Evolutionary conservation across 2,888 invertebrate genomes (phyloP).

Genomic region (Ochropleura leucogaster): DNA sequence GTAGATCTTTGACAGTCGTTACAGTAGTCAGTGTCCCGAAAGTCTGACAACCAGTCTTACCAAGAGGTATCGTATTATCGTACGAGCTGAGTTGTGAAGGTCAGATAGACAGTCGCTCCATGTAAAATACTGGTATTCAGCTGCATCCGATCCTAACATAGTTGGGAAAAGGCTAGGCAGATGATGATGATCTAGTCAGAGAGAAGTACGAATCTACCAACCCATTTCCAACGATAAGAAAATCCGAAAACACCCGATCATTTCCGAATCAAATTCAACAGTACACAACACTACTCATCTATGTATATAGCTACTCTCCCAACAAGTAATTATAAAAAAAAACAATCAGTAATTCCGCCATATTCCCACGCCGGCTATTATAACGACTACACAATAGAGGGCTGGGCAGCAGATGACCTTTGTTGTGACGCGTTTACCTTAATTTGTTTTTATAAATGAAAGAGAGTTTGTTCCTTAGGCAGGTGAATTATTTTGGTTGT

Average conservation of each 20-base stretch:
- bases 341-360: constrained; percentile 34
- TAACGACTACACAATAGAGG: constrained; percentile 30
- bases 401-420: constrained; percentile 47
- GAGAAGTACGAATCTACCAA: background rate
- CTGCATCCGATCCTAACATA: no score
- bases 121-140: no score
- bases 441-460: constrained; percentile 12
- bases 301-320: background rate
- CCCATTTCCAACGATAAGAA: background rate
- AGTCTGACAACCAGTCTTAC: no score
- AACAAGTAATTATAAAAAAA: constrained; percentile 37
- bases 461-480: background rate
- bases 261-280: background rate
- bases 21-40: no score
- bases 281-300: background rate
- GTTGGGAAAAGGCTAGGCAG: no score
- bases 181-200: background rate
- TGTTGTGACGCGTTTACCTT: constrained; percentile 20
- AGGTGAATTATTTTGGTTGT: constrained; percentile 1
- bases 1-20: no score
- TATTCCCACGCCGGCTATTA: constrained; percentile 34
- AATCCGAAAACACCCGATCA: background rate
- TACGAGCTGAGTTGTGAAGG: no score
- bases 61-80: no score
- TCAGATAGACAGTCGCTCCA: no score